These are phyloP conservation scores for Tiaroga cobitis DNA, from an alignment of 2,797 vertebrate species.

Conservation along the genomic window DNA sequence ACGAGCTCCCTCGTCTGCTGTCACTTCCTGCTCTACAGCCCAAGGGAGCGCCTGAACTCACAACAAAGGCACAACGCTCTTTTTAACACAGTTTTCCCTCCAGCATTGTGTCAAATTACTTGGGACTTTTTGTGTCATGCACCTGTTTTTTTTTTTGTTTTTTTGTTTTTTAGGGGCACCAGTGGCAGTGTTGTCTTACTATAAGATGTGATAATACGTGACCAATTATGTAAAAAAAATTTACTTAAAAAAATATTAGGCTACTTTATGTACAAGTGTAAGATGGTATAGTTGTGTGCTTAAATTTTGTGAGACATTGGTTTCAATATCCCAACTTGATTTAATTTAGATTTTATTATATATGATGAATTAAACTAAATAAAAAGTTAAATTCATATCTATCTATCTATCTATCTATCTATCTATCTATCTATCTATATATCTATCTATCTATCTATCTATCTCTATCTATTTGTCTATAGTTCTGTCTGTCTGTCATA, in stretches of 20 bases:
- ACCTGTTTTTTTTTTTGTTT: not conserved
- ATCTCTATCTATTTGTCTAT: not conserved
- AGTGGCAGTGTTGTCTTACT: not conserved
- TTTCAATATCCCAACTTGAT: not conserved
- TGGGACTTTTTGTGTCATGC: not conserved
- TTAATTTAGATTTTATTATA: too few relatives aligned
- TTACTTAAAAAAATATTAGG: too few relatives aligned
- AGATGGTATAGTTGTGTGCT: not conserved
- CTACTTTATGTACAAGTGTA: not conserved
- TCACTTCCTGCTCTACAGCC: constrained; percentile 14
- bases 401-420: too few relatives aligned
- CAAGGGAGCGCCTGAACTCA: not conserved
- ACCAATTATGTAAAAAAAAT: not conserved
- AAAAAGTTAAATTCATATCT: too few relatives aligned
- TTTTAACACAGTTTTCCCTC: not conserved
- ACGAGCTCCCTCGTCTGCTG: constrained; percentile 3
- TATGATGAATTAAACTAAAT: too few relatives aligned
- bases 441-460: not conserved
- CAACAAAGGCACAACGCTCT: constrained; percentile 5
- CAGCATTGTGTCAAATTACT: not conserved
- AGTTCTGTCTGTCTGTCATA: not conserved
- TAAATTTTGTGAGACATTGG: not conserved
- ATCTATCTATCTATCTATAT: not conserved
- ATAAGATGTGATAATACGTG: not conserved
- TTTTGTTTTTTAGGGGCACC: not conserved